These are phyloP conservation scores for Hylomyscus alleni DNA, from an alignment of 2,797 vertebrate genomes.

Conservation along the genomic window DNA sequence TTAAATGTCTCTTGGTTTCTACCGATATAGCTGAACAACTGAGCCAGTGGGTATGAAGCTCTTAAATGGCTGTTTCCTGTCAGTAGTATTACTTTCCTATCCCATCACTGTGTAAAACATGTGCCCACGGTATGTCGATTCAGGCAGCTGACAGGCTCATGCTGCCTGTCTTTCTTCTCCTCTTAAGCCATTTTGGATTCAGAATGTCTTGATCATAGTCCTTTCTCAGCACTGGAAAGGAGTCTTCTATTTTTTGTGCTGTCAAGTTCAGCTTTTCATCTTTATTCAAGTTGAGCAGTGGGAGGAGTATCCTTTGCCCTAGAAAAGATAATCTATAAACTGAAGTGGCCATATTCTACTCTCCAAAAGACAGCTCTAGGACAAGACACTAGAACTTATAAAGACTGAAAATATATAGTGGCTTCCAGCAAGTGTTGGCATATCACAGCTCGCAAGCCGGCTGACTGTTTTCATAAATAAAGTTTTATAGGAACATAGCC, in stretches of 20 bases:
- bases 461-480: conserved; percentile 54
- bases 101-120: background rate
- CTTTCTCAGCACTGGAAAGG: background rate
- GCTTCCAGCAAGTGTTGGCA: background rate
- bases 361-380: background rate
- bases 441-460: background rate
- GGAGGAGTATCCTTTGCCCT: background rate
- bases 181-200: background rate
- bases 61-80: background rate
- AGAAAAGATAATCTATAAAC: background rate
- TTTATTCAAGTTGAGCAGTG: background rate
- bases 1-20: background rate
- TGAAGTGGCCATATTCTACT: background rate
- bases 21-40: background rate
- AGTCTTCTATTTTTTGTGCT: background rate
- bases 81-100: background rate
- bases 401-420: conserved; percentile 3
- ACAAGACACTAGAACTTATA: background rate
- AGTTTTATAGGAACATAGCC: conserved; percentile 13
- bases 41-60: background rate
- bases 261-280: background rate
- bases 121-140: background rate
- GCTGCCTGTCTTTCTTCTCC: background rate
- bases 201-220: conserved; percentile 15
- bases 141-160: background rate